Conservation (phyloP, 2,888 invertebrate species). For the Pristionchus exspectatus region DNA sequence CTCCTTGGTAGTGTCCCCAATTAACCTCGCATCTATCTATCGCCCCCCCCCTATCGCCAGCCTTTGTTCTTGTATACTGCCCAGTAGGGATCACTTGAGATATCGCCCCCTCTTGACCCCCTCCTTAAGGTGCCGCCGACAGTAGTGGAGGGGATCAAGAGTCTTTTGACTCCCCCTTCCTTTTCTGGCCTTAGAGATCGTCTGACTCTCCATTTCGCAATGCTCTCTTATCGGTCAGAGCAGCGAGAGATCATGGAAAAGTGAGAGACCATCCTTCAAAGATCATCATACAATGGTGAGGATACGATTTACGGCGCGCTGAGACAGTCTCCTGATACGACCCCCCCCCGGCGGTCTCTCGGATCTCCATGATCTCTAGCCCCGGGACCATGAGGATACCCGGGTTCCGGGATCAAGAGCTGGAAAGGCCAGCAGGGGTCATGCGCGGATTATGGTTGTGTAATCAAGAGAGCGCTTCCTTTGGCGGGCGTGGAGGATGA, state of each 20-base stretch:
- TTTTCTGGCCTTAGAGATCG: background rate
- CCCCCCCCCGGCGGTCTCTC: background rate
- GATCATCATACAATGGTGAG: too few relatives aligned
- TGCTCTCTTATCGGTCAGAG: background rate
- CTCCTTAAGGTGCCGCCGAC: background rate
- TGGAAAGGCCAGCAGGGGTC: background rate
- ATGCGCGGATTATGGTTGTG: conserved; percentile 17
- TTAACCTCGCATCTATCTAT: background rate
- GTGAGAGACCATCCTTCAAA: background rate
- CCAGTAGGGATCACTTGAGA: conserved; percentile 24
- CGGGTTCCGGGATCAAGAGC: background rate
- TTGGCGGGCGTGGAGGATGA: background rate
- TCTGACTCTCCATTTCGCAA: background rate
- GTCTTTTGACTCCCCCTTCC: background rate
- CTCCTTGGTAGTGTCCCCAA: background rate
- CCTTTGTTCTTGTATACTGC: conserved; percentile 44
- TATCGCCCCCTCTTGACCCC: background rate
- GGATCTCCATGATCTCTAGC: background rate
- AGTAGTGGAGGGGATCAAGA: background rate
- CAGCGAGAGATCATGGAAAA: background rate
- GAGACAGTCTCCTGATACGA: background rate
- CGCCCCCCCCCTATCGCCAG: background rate
- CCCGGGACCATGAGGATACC: background rate
- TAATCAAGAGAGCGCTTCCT: conserved; percentile 37
- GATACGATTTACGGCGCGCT: background rate